Evolutionary conservation across 2,113 vertebrate genomes (phyloP), one percentile per base, ranked within the genome.

Genomic region (Isurus oxyrinchus): DNA sequence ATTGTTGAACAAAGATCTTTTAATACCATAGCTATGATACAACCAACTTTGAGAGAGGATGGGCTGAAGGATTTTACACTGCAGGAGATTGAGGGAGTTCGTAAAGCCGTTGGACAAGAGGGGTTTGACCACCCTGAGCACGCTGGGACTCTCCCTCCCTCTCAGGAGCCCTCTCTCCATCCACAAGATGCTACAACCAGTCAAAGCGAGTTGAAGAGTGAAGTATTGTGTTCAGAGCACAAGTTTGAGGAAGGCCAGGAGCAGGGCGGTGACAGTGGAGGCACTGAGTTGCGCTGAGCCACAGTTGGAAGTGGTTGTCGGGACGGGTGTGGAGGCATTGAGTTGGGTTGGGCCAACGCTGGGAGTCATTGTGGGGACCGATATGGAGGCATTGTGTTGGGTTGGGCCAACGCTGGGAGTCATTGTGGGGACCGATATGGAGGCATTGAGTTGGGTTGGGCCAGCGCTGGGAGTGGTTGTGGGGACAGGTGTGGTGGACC

Each of bases 401-500:
- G 76, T 13, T 35, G 35, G 7, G 31, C 0, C 2, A 0, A 11
- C 0, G 14, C 13, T 44, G 3, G 3, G 3, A 3, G 3, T 19
- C 13, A 11, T 81, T n/a, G n/a, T 5, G 0, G 79, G n/a, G 79
- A 79, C 7, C 2, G 14, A 13, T 3, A 23, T 27, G 27, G 25
- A 72, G n/a, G 14, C 14, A 44, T 44, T 81, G 79, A 16, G n/a
- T n/a, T 40, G 79, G 14, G n/a, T 44, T 13, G 13, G 0, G 14
- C 0, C n/a, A 3, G 79, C 4, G n/a, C 0, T 40, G 79, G 13
- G 14, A 14, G 13, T 40, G 14, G 69, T 31, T 72, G 27, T 8
- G 1, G 69, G 25, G 27, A 25, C 21, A 5, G 69, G 27, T 6
- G 14, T 66, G 63, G 72, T 76, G 72, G 31, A 11, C 8, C 3